phyloP scores from a whole-genome alignment of 2,888 invertebrate species.

The Hemistola chrysoprasaria region DNA sequence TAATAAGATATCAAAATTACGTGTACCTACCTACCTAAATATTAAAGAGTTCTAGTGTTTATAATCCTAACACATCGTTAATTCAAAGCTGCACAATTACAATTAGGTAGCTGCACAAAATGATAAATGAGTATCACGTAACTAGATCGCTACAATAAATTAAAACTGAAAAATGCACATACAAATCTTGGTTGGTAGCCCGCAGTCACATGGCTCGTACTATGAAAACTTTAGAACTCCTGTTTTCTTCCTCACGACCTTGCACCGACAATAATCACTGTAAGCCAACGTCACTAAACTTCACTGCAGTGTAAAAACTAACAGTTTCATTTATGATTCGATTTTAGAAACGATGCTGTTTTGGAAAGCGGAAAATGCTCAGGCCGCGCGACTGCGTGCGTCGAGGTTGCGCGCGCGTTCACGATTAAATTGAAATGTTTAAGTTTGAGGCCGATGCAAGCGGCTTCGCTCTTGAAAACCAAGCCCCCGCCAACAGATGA shows the following conservation, averaged over 20 bases:
- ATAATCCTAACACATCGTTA: too few relatives aligned
- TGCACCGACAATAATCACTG: slow-evolving; percentile 58
- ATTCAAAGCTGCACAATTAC: too few relatives aligned
- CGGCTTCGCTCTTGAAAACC: slow-evolving; percentile 5
- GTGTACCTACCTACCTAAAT: too few relatives aligned
- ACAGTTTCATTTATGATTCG: slow-evolving; percentile 32
- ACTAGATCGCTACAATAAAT: slow-evolving; percentile 8
- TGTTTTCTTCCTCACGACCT: slow-evolving; percentile 59
- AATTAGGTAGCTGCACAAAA: background rate
- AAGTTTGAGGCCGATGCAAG: slow-evolving; percentile 1
- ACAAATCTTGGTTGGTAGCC: slow-evolving; percentile 64
- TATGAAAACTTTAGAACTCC: slow-evolving; percentile 66
- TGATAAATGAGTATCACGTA: background rate
- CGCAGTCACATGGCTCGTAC: slow-evolving; percentile 74
- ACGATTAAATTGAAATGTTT: slow-evolving; percentile 17
- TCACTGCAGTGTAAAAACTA: slow-evolving; percentile 44
- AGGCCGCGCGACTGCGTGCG: slow-evolving; percentile 35
- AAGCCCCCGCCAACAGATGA: slow-evolving; percentile 52
- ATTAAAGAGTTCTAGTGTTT: too few relatives aligned
- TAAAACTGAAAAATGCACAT: slow-evolving; percentile 48
- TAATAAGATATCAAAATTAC: too few relatives aligned
- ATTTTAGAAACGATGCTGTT: slow-evolving; percentile 33
- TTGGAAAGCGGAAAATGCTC: slow-evolving; percentile 29
- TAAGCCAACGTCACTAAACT: slow-evolving; percentile 50
- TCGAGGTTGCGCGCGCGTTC: slow-evolving; percentile 57